phyloP scores from a whole-genome alignment of 2,888 invertebrate species.

The Drosophila suboccidentalis region DNA sequence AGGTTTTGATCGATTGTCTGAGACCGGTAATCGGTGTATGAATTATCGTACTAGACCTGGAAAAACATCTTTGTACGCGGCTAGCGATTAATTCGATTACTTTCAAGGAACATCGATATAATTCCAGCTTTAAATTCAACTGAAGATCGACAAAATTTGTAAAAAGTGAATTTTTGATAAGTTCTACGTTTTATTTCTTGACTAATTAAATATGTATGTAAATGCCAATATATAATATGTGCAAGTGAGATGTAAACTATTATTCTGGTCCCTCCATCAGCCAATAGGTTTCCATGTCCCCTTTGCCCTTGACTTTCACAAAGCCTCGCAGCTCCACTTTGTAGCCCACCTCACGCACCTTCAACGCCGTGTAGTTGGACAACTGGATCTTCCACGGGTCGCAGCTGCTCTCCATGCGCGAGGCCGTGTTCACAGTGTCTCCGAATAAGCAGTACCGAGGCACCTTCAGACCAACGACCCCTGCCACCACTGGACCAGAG shows the following conservation, averaged over 20 bases:
- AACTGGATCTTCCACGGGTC: conserved; percentile 91
- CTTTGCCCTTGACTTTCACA: conserved; percentile 95
- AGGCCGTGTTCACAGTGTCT: conserved; percentile 96
- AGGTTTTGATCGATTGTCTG: conserved; percentile 5
- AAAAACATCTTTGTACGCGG: too few species aligned
- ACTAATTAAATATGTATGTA: conserved; percentile 2
- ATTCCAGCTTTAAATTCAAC: neutral
- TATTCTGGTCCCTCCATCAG: conserved; percentile 87
- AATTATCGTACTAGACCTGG: conserved; percentile 23
- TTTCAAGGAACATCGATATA: neutral
- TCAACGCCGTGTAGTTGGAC: conserved; percentile 89
- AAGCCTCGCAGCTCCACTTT: conserved; percentile 90
- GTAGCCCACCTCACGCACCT: conserved; percentile 89
- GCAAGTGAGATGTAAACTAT: neutral
- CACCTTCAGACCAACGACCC: conserved; percentile 93
- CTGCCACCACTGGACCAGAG: conserved; percentile 95
- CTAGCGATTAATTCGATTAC: too few species aligned
- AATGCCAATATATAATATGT: neutral
- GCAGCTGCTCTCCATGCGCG: conserved; percentile 92
- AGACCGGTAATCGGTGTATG: neutral
- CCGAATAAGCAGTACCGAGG: conserved; percentile 96
- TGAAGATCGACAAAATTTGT: neutral
- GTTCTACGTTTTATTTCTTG: conserved; percentile 11
- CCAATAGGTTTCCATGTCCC: conserved; percentile 95
- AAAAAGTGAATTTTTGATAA: neutral